These are phyloP conservation scores for Volucella inflata DNA, from an alignment of 2,888 invertebrate genomes.

Conservation along the genomic window DNA sequence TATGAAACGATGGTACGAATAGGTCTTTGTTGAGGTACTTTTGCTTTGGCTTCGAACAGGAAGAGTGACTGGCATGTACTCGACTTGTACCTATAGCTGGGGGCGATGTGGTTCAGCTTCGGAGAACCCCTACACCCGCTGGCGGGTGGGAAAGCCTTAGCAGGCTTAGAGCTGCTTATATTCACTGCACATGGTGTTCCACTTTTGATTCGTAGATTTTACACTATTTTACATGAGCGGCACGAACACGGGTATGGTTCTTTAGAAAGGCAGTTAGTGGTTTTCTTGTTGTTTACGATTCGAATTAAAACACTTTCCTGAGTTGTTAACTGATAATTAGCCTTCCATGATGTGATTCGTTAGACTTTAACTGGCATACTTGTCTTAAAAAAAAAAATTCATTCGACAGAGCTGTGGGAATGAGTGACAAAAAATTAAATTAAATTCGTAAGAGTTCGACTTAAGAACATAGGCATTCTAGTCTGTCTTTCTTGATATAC, in stretches of 20 bases:
- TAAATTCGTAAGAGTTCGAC: too few relatives aligned
- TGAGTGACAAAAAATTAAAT: too few relatives aligned
- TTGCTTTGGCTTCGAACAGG: slow-evolving; percentile 52
- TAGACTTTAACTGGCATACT: not conserved
- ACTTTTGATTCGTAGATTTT: slow-evolving; percentile 29
- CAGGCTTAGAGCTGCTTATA: slow-evolving; percentile 32
- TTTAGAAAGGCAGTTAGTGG: slow-evolving; percentile 31
- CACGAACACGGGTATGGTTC: slow-evolving; percentile 19
- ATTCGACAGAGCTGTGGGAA: too few relatives aligned
- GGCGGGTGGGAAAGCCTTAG: not conserved
- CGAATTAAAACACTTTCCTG: slow-evolving; percentile 35
- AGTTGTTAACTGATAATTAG: slow-evolving; percentile 3
- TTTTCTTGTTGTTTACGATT: slow-evolving; percentile 31
- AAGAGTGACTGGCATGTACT: slow-evolving; percentile 64
- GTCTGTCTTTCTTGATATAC: too few relatives aligned
- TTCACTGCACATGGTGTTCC: slow-evolving; percentile 49
- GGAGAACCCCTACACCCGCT: slow-evolving; percentile 4
- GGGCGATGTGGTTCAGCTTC: slow-evolving; percentile 15
- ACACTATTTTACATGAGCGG: not conserved
- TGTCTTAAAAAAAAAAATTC: not conserved
- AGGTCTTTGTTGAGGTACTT: slow-evolving; percentile 50
- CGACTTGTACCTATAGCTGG: slow-evolving; percentile 56
- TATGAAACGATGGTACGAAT: not conserved
- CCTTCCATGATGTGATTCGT: not conserved
- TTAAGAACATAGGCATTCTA: too few relatives aligned